These are phyloP conservation scores for Epinotia bilunana DNA, from an alignment of 2,888 invertebrate genomes.

Conservation along the genomic window DNA sequence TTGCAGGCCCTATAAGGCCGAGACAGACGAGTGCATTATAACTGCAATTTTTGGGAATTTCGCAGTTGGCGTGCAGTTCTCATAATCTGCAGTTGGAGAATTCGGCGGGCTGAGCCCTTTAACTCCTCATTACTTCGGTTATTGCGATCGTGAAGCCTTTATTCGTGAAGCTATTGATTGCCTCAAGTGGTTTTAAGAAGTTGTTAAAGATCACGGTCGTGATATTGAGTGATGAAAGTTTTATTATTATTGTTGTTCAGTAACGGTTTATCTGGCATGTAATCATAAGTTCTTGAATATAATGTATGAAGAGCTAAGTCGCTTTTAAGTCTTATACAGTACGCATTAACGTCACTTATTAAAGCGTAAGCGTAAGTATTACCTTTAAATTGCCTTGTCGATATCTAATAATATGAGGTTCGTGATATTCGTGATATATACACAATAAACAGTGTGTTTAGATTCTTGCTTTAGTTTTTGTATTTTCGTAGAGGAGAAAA, in stretches of 20 bases:
- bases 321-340: neutral
- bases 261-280: neutral
- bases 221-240: constrained; percentile 1
- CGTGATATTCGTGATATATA: neutral
- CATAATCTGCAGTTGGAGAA: neutral
- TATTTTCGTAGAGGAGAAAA: neutral
- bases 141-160: constrained; percentile 1
- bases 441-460: neutral
- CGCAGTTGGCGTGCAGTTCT: too few species aligned
- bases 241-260: constrained; percentile 13
- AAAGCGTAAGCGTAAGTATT: neutral
- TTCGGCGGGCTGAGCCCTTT: neutral
- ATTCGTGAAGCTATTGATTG: neutral
- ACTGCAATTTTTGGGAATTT: too few species aligned
- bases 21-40: neutral
- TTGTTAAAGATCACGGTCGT: constrained; percentile 23
- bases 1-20: neutral
- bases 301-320: neutral
- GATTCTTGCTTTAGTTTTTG: neutral
- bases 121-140: neutral
- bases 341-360: neutral
- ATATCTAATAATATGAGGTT: neutral
- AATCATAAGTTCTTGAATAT: neutral
- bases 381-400: neutral
- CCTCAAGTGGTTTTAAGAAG: constrained; percentile 4